Base-by-base conservation (phyloP, 2,888 invertebrate species). In the Cerceris ruficornis region DNA sequence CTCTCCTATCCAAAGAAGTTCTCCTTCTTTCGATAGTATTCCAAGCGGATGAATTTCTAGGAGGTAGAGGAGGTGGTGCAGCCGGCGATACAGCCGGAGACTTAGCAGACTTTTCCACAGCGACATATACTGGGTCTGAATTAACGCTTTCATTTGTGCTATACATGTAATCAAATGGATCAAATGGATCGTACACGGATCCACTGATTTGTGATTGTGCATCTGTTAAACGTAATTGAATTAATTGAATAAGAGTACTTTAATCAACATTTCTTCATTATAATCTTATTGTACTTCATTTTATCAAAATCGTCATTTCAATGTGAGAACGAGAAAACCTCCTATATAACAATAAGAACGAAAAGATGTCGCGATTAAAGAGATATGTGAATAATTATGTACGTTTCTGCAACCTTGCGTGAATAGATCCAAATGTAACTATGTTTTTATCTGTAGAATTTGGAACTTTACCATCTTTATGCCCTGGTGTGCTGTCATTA, bases 151-250 rank as follows among this genome's bases (percentile, higher is more conserved):
- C 95, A 87, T 94, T 95, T 80, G 95, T 94, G 86, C 94, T 94
- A 89, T 96, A 95, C 91, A 96, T 94, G 90, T 96, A 96, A 90
- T 96, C 96, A 87, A 96, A 96, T n/a, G 96, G 96, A 92, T 96
- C 96, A 88, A 96, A 96, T 77, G 95, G 95, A 87, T 96, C 95
- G 88, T 96, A 96, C 81, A 96, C 95, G 66, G 95, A 95, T 75
- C 93, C 94, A 74, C 94, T 93, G 84, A 94, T 94, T 82, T 95
- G 94, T 28, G 95, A 95, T 80, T 93, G 93, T 75, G 93, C 90
- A 78, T 92, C 91, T 91, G 80, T 64, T 52, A 55, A 55, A 86
- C 50, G 39, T n/a, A 59, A n/a, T 46, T 39, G 9, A 75, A 69
- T 8, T 66, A 59, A 64, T 57, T 13, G 39, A 46, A 13, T 11